These are phyloP conservation scores for Tyria jacobaeae DNA, from an alignment of 2,888 invertebrate genomes.

Conservation along the genomic window DNA sequence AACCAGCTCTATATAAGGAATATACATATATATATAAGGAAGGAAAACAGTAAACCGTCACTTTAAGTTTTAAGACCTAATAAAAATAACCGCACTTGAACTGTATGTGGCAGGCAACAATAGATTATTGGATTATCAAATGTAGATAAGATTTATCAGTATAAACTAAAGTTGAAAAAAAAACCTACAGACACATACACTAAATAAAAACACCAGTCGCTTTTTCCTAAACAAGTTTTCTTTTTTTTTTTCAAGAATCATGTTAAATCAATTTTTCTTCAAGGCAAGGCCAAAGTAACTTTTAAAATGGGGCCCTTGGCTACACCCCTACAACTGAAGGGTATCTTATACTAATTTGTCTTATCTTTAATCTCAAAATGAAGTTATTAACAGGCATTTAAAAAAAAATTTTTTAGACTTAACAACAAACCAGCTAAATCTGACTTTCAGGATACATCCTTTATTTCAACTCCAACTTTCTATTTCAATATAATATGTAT, in stretches of 20 bases:
- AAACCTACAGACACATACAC: not conserved
- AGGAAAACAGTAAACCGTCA: constrained; percentile 10
- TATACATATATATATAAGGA: not conserved
- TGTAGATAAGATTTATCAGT: not conserved
- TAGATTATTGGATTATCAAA: constrained; percentile 12
- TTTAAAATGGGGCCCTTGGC: too few relatives aligned
- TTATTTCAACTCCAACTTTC: too few relatives aligned
- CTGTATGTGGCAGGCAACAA: constrained; percentile 21
- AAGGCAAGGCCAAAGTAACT: not conserved
- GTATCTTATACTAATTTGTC: too few relatives aligned
- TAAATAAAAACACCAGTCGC: not conserved
- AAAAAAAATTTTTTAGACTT: too few relatives aligned
- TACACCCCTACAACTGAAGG: too few relatives aligned
- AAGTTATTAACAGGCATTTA: too few relatives aligned
- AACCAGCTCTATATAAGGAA: not conserved
- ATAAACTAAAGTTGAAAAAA: not conserved
- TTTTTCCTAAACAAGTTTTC: not conserved
- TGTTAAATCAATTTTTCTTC: not conserved
- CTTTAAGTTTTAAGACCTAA: constrained; percentile 31
- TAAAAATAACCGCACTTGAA: constrained; percentile 43
- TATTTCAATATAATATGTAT: too few relatives aligned
- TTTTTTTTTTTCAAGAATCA: too few relatives aligned
- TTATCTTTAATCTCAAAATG: too few relatives aligned
- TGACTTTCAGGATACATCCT: too few relatives aligned
- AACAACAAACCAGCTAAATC: too few relatives aligned